Base-by-base conservation (phyloP, 1,140 invertebrate species). In the Antheraea pernyi region DNA sequence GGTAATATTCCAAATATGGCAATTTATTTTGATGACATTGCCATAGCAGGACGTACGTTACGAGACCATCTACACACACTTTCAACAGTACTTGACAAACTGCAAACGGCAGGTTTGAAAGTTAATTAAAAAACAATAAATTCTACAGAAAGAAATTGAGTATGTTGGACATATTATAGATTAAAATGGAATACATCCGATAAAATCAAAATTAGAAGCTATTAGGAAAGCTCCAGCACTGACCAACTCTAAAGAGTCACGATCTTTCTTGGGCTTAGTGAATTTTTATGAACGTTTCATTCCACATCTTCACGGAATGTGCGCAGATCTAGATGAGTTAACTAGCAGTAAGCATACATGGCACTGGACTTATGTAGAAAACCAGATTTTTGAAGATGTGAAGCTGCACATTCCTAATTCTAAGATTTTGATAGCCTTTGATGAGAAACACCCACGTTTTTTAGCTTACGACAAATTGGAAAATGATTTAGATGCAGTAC, bases 21-120 rank as follows among this genome's bases (percentile, higher is more conserved):
- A 10, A 71, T 91, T 7, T 84, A 85, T 78, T 80, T 91, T 69
- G 88, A 92, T 74, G 85, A 92, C 75, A 68, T 92, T 10, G 77
- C 83, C 19, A 71, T 88, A 62, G 53, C 77, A 91, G 46, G 66
- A 64, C 46, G n/a, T 30, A 30, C 22, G 4, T 30, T 30, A 4
- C 1, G 22, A 30, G 22, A 30, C 22, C 22, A 30, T 4, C 4
- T 30, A 1, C 22, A 30, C 22, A 30, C 22, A 30, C 22, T 30
- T 30, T 30, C 22, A 30, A 30, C 22, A 30, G 22, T 30, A 30
- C 4, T 30, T 30, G 22, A 30, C 22, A 30, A 30, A 30, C 1
- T 30, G 22, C 22, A 30, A 30, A 30, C 1, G n/a, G 22, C 22
- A 30, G 4, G 22, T 1, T 30, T 30, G 22, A 30, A 2, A 30